Evolutionary conservation across 2,888 invertebrate species (phyloP).

Genomic region (Netelia inedita): DNA sequence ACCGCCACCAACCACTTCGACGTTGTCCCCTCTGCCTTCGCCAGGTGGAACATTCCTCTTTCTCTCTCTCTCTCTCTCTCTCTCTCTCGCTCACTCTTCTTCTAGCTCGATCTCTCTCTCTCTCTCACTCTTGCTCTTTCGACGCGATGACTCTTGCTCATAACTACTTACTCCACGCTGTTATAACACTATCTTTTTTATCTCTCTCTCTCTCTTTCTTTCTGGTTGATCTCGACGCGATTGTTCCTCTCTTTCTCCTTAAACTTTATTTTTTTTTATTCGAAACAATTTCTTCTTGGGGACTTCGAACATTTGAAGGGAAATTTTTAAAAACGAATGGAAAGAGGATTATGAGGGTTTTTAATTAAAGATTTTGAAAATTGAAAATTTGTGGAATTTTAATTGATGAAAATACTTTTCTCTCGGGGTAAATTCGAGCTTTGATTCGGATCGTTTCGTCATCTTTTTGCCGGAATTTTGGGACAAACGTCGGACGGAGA

Average conservation of each 20-base stretch:
- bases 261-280: slow-evolving; percentile 13
- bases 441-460: slow-evolving; percentile 15
- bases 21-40: slow-evolving; percentile 54
- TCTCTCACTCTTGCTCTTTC: slow-evolving; percentile 66
- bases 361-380: no score
- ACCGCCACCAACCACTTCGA: slow-evolving; percentile 32
- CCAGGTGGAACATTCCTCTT: slow-evolving; percentile 53
- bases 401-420: no score
- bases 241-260: slow-evolving; percentile 13
- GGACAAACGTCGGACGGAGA: background rate
- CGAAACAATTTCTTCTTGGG: background rate
- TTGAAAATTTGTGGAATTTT: no score
- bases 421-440: no score
- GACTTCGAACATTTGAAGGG: background rate
- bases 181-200: slow-evolving; percentile 34
- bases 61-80: slow-evolving; percentile 43
- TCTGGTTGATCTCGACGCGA: slow-evolving; percentile 29
- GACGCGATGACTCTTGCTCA: slow-evolving; percentile 52
- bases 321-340: background rate
- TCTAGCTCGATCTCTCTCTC: slow-evolving; percentile 54
- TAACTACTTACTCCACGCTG: slow-evolving; percentile 46
- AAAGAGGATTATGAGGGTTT: no score
- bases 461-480: background rate
- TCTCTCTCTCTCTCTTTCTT: slow-evolving; percentile 34
- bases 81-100: slow-evolving; percentile 58